Conservation (phyloP, 2,113 vertebrate species). For the Siniperca knerii region DNA sequence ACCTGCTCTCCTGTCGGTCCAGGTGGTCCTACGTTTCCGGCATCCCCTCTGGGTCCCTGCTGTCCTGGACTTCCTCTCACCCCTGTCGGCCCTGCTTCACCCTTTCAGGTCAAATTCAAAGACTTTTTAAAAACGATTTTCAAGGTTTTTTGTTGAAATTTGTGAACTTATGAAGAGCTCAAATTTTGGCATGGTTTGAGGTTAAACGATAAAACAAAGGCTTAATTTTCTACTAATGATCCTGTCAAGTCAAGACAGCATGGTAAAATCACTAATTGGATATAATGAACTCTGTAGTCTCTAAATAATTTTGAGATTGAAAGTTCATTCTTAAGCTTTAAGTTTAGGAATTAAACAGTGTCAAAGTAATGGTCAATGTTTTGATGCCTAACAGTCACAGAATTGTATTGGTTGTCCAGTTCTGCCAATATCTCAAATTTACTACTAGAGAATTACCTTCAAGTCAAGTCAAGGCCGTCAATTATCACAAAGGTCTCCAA, state of each 20-base stretch:
- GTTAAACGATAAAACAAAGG: too few species aligned
- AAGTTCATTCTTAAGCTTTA: too few species aligned
- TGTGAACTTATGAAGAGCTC: background rate
- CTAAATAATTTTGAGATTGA: too few species aligned
- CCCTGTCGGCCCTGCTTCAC: constrained; percentile 94
- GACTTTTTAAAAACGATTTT: background rate
- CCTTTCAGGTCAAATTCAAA: constrained; percentile 80
- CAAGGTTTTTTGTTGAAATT: background rate
- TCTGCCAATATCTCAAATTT: background rate
- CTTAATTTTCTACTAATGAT: too few species aligned
- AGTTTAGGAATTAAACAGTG: background rate
- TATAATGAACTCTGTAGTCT: too few species aligned
- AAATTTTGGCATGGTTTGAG: background rate
- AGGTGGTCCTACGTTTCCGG: constrained; percentile 86
- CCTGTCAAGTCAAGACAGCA: too few species aligned
- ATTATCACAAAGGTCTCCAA: too few species aligned
- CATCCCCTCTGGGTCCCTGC: constrained; percentile 93
- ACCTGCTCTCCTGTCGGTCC: constrained; percentile 90
- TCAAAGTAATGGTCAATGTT: background rate
- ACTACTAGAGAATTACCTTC: background rate
- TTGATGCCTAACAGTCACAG: too few species aligned
- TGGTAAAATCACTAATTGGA: too few species aligned
- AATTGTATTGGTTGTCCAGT: background rate
- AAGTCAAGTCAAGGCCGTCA: too few species aligned
- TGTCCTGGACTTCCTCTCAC: constrained; percentile 92